These are phyloP conservation scores for Oscheius sp. DNA, from an alignment of 2,888 invertebrate genomes.

Conservation along the genomic window DNA sequence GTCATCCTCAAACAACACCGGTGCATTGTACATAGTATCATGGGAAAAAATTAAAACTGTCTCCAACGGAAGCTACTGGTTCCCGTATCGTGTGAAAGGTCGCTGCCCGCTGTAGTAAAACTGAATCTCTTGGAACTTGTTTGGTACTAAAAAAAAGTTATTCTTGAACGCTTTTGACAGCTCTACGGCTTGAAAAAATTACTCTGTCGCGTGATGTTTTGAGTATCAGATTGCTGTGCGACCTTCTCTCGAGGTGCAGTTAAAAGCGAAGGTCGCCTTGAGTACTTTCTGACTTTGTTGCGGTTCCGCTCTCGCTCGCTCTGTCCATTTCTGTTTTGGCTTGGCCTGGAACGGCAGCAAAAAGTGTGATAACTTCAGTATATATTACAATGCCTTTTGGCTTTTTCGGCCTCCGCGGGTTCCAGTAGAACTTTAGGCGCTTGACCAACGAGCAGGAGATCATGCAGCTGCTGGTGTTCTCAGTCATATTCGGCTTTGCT, in stretches of 20 bases:
- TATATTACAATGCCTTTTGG: constrained; percentile 1
- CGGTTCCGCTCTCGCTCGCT: background rate
- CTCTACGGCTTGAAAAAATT: constrained; percentile 8
- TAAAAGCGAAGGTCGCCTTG: constrained; percentile 5
- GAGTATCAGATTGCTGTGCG: constrained; percentile 5
- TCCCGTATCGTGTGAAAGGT: background rate
- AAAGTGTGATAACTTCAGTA: background rate
- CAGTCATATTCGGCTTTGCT: background rate
- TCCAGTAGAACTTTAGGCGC: constrained; percentile 4
- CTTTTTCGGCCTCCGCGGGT: constrained; percentile 11
- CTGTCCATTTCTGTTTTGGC: background rate
- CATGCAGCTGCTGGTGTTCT: background rate
- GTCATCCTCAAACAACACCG: background rate
- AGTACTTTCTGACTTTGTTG: background rate
- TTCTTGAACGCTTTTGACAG: no score
- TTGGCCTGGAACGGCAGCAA: constrained; percentile 2
- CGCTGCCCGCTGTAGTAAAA: background rate
- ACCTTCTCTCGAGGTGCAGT: constrained; percentile 15
- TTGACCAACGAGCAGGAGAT: constrained; percentile 4
- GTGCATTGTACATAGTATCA: background rate
- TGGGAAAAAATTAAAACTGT: no score
- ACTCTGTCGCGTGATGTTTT: constrained; percentile 24
- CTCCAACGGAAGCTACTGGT: background rate
- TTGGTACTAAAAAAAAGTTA: no score
- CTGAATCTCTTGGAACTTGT: no score